Percentiles rank a stretch among this genome's conserved stretches.
phyloP scores from a whole-genome alignment of 2,888 invertebrate genomes.

The Deilephila elpenor region DNA sequence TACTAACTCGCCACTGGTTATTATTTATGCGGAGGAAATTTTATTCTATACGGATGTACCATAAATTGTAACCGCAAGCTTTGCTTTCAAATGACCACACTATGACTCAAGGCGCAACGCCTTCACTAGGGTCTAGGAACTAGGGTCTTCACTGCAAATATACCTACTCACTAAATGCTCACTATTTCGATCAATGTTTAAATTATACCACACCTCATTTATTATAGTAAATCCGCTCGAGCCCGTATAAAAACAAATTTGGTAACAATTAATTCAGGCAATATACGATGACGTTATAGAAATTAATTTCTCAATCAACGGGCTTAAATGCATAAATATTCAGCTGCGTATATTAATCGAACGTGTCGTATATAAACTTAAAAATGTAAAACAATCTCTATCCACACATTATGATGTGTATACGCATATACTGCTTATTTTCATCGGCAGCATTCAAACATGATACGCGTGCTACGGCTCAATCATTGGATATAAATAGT shows the following conservation, averaged over 20 bases:
- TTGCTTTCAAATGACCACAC: slow-evolving; percentile 20
- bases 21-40: slow-evolving; percentile 38
- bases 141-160: slow-evolving; percentile 3
- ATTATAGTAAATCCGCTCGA: not conserved
- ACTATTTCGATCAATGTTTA: not conserved
- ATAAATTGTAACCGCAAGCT: slow-evolving; percentile 15
- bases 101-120: not conserved
- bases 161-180: not conserved
- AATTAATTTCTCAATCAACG: slow-evolving; percentile 33
- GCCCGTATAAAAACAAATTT: not conserved
- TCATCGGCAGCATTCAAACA: slow-evolving; percentile 52
- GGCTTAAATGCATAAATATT: slow-evolving; percentile 29
- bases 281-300: slow-evolving; percentile 30
- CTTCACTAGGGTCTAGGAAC: no score
- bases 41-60: slow-evolving; percentile 35
- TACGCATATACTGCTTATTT: slow-evolving; percentile 43
- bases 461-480: slow-evolving; percentile 55
- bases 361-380: slow-evolving; percentile 31
- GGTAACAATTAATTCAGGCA: slow-evolving; percentile 23
- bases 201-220: no score
- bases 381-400: slow-evolving; percentile 38
- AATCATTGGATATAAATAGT: slow-evolving; percentile 57
- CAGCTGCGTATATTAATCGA: slow-evolving; percentile 26
- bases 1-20: slow-evolving; percentile 37
- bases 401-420: slow-evolving; percentile 31